These are phyloP conservation scores for Cetoscarus ocellatus DNA, from an alignment of 2,797 vertebrate genomes.

Conservation along the genomic window DNA sequence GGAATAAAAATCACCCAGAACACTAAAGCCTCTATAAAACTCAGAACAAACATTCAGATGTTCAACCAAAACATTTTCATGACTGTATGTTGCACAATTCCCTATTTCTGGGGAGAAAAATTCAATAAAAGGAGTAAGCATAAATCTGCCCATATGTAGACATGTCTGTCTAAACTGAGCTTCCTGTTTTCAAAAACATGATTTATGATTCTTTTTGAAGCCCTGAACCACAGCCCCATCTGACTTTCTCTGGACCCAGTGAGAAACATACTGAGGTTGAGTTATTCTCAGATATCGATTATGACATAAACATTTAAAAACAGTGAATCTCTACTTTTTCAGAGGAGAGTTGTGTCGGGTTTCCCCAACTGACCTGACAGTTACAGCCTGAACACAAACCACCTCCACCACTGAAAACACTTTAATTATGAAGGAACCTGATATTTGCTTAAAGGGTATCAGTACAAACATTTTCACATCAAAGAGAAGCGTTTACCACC, in stretches of 20 bases:
- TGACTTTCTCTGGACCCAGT: constrained; percentile 1
- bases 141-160: background rate
- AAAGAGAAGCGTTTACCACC: constrained; percentile 12
- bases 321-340: background rate
- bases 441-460: constrained; percentile 32
- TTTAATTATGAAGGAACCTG: constrained; percentile 15
- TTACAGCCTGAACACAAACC: constrained; percentile 17
- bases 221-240: background rate
- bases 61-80: background rate
- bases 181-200: constrained; percentile 33
- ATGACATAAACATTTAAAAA: constrained; percentile 11
- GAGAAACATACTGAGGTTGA: background rate
- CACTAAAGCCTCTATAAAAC: background rate
- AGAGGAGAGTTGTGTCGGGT: background rate
- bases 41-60: background rate
- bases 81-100: background rate
- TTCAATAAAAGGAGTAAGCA: constrained; percentile 6
- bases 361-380: constrained; percentile 18
- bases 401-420: background rate
- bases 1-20: background rate
- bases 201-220: constrained; percentile 47
- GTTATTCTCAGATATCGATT: constrained; percentile 4
- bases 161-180: constrained; percentile 22
- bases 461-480: constrained; percentile 39
- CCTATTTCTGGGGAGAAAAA: background rate